Conservation (phyloP, 2,113 vertebrate genomes). For the Morone chrysops region DNA sequence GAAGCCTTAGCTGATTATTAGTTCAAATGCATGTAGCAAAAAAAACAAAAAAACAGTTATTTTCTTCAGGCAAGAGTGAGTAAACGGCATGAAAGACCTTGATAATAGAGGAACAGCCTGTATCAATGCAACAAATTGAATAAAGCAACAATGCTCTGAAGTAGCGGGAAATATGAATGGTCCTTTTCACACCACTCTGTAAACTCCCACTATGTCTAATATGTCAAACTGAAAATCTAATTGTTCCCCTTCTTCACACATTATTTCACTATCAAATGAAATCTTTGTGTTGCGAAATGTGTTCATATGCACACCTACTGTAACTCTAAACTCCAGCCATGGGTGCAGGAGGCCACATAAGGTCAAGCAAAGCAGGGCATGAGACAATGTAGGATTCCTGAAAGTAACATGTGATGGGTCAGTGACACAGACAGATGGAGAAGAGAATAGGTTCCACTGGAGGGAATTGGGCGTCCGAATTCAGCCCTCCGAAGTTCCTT, state of each 20-base stretch:
- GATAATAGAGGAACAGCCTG: background rate
- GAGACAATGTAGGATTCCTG: background rate
- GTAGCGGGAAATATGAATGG: conserved; percentile 38
- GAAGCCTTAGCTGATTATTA: conserved; percentile 19
- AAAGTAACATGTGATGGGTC: conserved; percentile 24
- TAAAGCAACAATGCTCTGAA: conserved; percentile 11
- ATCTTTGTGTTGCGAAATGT: background rate
- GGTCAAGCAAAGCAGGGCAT: conserved; percentile 6
- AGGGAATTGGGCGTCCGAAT: background rate
- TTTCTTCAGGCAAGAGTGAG: conserved; percentile 8
- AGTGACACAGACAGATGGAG: conserved; percentile 43
- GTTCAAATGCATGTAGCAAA: conserved; percentile 8
- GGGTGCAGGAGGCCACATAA: conserved; percentile 1
- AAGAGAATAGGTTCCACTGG: conserved; percentile 7
- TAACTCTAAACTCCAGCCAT: conserved; percentile 6
- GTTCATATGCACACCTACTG: background rate
- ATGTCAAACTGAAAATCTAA: background rate
- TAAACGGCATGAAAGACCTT: conserved; percentile 2
- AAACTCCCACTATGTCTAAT: conserved; percentile 9
- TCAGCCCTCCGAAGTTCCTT: conserved; percentile 27
- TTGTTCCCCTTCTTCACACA: background rate
- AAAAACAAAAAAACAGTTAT: background rate
- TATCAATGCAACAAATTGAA: conserved; percentile 8
- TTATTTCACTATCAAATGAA: background rate
- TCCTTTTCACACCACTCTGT: background rate